Evolutionary conservation across 2,888 invertebrate species (phyloP).

Genomic region (Diaprepes abbreviatus): DNA sequence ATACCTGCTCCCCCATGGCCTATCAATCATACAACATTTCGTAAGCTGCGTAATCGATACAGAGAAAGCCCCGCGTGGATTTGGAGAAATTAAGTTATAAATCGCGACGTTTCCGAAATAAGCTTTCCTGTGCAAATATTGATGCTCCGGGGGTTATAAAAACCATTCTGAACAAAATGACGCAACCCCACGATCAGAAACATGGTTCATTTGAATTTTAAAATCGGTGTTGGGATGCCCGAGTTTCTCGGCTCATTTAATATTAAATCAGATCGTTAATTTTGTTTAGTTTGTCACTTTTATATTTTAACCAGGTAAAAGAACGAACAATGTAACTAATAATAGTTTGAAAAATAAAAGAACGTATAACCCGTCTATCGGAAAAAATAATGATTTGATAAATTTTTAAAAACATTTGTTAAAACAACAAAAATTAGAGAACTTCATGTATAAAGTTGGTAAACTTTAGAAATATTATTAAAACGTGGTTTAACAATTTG

Average conservation of each 20-base stretch:
- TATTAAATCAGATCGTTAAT: neutral
- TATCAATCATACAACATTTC: slow-evolving; percentile 33
- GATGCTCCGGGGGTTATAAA: slow-evolving; percentile 28
- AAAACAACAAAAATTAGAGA: too few relatives aligned
- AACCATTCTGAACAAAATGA: slow-evolving; percentile 12
- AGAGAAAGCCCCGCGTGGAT: slow-evolving; percentile 14
- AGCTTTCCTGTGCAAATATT: slow-evolving; percentile 22
- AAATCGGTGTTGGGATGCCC: slow-evolving; percentile 2
- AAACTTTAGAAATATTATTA: too few relatives aligned
- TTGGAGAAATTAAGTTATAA: slow-evolving; percentile 32
- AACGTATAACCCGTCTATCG: too few relatives aligned
- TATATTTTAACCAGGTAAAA: too few relatives aligned
- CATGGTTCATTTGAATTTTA: slow-evolving; percentile 29
- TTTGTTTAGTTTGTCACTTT: too few relatives aligned
- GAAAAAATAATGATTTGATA: too few relatives aligned
- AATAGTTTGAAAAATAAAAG: too few relatives aligned
- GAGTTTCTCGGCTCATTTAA: neutral
- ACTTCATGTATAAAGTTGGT: too few relatives aligned
- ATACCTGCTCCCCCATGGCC: slow-evolving; percentile 27
- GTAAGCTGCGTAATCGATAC: slow-evolving; percentile 20
- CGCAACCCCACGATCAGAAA: slow-evolving; percentile 12
- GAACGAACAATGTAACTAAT: too few relatives aligned
- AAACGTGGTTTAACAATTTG: too few relatives aligned
- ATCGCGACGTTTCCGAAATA: slow-evolving; percentile 22
- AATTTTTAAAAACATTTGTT: too few relatives aligned